Evolutionary conservation across 1,140 invertebrate genomes (phyloP).

Genomic region (Aphidius ervi): DNA sequence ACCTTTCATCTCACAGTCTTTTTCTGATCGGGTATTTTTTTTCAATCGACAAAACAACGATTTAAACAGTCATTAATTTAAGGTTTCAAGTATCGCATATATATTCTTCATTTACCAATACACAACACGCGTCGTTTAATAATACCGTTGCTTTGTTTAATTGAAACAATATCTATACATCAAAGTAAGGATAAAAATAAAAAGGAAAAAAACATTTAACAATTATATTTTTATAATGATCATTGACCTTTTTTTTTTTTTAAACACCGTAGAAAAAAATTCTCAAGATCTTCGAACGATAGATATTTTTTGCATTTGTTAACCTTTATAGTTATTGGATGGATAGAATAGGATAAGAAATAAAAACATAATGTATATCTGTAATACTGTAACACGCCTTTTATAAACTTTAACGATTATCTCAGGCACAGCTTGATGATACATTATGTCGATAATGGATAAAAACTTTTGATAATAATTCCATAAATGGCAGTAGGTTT

Average conservation of each 20-base stretch:
- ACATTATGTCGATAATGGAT: conserved; percentile 12
- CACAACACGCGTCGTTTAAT: background rate
- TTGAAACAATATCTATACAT: no score
- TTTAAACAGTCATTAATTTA: conserved; percentile 42
- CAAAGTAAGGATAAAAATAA: no score
- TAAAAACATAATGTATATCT: background rate
- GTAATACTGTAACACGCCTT: conserved; percentile 12
- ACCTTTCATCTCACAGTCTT: conserved; percentile 21
- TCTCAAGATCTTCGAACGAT: no score
- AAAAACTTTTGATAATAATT: conserved; percentile 14
- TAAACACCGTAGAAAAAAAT: no score
- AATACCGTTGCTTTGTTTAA: background rate
- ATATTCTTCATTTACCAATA: conserved; percentile 18
- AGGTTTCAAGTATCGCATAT: conserved; percentile 30
- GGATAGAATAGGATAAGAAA: no score
- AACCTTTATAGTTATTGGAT: no score
- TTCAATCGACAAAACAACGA: conserved; percentile 37
- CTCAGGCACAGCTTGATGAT: conserved; percentile 12
- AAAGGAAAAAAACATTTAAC: no score
- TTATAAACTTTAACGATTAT: conserved; percentile 14
- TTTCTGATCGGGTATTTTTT: conserved; percentile 8
- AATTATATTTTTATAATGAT: no score
- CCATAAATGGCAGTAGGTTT: conserved; percentile 10
- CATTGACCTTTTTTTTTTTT: no score
- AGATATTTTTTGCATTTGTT: no score